Conservation (phyloP, 2,888 invertebrate species). For the Caenorhabditis sp. region DNA sequence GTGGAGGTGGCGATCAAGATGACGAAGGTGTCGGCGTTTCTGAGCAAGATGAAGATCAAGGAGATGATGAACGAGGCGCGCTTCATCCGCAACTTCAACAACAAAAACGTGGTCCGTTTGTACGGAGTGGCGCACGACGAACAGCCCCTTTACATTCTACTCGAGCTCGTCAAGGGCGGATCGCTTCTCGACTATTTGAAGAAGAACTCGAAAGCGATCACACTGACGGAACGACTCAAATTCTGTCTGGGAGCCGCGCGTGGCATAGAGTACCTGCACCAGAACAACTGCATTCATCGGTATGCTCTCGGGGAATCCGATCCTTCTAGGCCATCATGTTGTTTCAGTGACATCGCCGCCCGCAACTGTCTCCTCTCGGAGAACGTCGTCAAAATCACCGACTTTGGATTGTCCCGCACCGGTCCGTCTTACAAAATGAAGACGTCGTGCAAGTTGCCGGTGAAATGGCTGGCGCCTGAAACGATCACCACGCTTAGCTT, state of each 20-base stretch:
- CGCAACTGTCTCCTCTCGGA: constrained; percentile 46
- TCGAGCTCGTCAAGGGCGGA: constrained; percentile 56
- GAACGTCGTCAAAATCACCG: constrained; percentile 52
- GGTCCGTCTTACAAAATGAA: constrained; percentile 45
- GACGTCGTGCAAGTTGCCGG: constrained; percentile 50
- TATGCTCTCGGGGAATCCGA: background rate
- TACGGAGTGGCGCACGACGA: constrained; percentile 62
- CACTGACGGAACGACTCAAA: constrained; percentile 6
- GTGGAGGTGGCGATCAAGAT: constrained; percentile 59
- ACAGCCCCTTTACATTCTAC: constrained; percentile 59
- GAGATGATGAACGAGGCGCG: constrained; percentile 66
- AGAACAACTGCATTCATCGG: constrained; percentile 50
- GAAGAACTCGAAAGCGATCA: constrained; percentile 18
- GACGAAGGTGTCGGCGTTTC: constrained; percentile 42
- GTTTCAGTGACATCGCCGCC: constrained; percentile 46
- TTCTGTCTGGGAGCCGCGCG: constrained; percentile 26
- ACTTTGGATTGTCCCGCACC: constrained; percentile 60
- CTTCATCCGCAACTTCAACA: constrained; percentile 54
- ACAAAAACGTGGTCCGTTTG: constrained; percentile 58
- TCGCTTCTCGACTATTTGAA: constrained; percentile 24
- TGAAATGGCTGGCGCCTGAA: constrained; percentile 60
- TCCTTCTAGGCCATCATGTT: background rate
- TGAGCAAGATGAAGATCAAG: constrained; percentile 55
- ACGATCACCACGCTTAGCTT: constrained; percentile 38
- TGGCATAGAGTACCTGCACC: constrained; percentile 45